These are phyloP conservation scores for Isotomurus palustris DNA, from an alignment of 2,888 invertebrate species.

Conservation along the genomic window DNA sequence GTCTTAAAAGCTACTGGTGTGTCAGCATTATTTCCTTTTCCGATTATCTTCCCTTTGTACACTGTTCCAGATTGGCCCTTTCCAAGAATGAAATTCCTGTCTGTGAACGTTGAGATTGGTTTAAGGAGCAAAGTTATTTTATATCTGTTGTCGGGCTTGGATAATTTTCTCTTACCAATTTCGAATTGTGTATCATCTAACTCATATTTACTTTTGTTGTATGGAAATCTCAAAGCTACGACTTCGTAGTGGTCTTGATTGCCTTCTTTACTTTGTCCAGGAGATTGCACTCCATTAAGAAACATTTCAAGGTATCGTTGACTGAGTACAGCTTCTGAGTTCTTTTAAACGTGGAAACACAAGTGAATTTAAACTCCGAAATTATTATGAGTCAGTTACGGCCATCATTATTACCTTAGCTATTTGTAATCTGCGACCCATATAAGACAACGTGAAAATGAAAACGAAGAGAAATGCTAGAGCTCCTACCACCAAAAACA, in stretches of 20 bases:
- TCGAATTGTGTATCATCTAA: not conserved
- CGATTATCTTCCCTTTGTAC: slow-evolving; percentile 3
- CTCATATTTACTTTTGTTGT: slow-evolving; percentile 6
- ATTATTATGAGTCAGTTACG: not conserved
- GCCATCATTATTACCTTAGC: no score
- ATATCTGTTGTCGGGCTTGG: not conserved
- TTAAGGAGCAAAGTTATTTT: not conserved
- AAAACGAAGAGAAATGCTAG: not conserved
- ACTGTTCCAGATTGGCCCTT: slow-evolving; percentile 9
- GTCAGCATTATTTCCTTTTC: no score
- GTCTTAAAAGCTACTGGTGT: slow-evolving; percentile 11
- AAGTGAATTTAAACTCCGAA: not conserved
- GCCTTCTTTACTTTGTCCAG: no score
- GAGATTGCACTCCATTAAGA: not conserved
- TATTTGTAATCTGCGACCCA: not conserved
- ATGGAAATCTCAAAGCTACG: slow-evolving; percentile 1
- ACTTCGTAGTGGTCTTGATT: not conserved
- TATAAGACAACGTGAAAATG: not conserved
- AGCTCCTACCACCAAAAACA: not conserved
- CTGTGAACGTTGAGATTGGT: not conserved
- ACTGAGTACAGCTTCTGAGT: not conserved
- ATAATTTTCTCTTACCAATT: not conserved
- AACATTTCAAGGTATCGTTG: slow-evolving; percentile 6
- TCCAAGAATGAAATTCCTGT: not conserved
- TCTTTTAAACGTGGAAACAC: not conserved